A percentile compares a stretch with the other conserved stretches of the same genome.
These are phyloP conservation scores for Gila robusta DNA, from an alignment of 2,797 vertebrate genomes.

Conservation along the genomic window DNA sequence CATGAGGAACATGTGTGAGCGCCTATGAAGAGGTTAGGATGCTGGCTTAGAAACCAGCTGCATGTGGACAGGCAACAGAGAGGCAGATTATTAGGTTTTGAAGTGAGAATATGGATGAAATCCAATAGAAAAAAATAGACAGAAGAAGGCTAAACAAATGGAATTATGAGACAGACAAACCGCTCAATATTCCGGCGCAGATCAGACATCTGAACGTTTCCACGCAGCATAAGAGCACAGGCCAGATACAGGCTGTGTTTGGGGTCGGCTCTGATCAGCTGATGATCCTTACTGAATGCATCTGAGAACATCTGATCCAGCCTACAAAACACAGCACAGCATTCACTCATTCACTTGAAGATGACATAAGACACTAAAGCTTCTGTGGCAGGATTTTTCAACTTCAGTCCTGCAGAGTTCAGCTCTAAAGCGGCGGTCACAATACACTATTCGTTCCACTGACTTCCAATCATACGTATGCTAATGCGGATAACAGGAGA, in stretches of 20 bases:
- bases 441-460: not conserved
- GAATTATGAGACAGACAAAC: conserved; percentile 69
- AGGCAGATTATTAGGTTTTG: not conserved
- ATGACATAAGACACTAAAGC: conserved; percentile 1
- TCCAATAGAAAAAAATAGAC: conserved; percentile 26
- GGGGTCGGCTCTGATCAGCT: conserved; percentile 91
- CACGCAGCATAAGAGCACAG: conserved; percentile 92
- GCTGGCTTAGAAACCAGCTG: not conserved
- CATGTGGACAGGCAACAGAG: not conserved
- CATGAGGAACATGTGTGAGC: not conserved
- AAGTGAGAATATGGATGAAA: not conserved
- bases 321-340: conserved; percentile 69
- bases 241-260: conserved; percentile 91
- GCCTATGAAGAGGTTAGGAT: not conserved
- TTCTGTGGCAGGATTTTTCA: not conserved
- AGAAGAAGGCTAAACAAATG: not conserved
- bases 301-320: conserved; percentile 98
- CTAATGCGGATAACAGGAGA: not conserved
- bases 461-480: not conserved
- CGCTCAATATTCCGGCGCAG: conserved; percentile 96
- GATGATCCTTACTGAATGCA: conserved; percentile 94
- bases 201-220: conserved; percentile 94
- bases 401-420: not conserved
- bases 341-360: not conserved
- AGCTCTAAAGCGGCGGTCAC: not conserved